Conservation (phyloP, 2,888 invertebrate species). For the Drosophila robusta region DNA sequence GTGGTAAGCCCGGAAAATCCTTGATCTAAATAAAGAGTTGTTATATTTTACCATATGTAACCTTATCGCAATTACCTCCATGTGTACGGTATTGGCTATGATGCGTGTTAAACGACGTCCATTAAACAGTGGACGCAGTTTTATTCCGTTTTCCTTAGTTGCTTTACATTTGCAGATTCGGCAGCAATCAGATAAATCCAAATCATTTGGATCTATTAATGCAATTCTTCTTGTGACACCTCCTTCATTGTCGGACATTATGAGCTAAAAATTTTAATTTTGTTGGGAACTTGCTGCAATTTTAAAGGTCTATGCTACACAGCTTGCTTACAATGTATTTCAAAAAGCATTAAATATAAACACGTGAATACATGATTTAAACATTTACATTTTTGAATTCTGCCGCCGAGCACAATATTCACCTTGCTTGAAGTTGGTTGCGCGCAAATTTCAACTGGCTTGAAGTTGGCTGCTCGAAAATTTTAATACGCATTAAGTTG, state of each 20-base stretch:
- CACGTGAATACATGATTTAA: background rate
- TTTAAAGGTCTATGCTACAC: constrained; percentile 2
- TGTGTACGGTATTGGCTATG: constrained; percentile 52
- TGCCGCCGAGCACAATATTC: constrained; percentile 11
- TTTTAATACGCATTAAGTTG: constrained; percentile 22
- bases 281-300: constrained; percentile 10
- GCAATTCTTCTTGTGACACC: constrained; percentile 10
- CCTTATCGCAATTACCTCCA: constrained; percentile 28
- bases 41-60: too few relatives aligned
- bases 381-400: constrained; percentile 3
- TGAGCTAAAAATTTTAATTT: constrained; percentile 22
- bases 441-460: constrained; percentile 3
- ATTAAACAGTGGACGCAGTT: constrained; percentile 47
- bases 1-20: constrained; percentile 43
- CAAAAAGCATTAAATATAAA: too few relatives aligned
- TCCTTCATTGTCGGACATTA: constrained; percentile 28
- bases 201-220: constrained; percentile 7
- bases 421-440: constrained; percentile 21
- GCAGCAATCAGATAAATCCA: constrained; percentile 41
- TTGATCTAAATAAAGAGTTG: constrained; percentile 14
- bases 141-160: constrained; percentile 24
- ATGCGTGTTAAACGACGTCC: constrained; percentile 43
- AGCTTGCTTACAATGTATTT: constrained; percentile 6
- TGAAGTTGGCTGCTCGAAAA: constrained; percentile 21
- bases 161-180: constrained; percentile 40